Evolutionary conservation across 2,797 vertebrate genomes (phyloP).

Genomic region (Agapornis canus): DNA sequence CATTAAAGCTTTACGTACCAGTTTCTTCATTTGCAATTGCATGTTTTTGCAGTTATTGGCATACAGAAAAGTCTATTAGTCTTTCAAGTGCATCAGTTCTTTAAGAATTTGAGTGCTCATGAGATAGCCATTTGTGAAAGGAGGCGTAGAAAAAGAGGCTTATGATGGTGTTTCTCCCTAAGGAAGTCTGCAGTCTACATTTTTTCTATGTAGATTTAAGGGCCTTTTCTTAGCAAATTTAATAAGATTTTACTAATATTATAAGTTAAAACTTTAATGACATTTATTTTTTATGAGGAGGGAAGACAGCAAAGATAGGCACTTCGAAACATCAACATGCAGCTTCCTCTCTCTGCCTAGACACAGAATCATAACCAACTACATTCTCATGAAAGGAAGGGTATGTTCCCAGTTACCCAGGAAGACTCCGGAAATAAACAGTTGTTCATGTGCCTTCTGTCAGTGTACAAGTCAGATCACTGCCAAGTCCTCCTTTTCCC

Average conservation of each 20-base stretch:
- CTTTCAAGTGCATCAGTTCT: background rate
- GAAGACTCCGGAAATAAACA: slow-evolving; percentile 41
- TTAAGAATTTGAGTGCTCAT: background rate
- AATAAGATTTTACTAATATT: background rate
- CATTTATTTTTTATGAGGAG: background rate
- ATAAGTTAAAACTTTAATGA: slow-evolving; percentile 11
- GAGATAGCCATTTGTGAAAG: background rate
- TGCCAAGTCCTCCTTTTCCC: slow-evolving; percentile 53
- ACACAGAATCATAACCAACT: background rate
- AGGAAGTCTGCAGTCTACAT: background rate
- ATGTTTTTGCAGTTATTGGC: background rate
- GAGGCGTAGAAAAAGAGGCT: background rate
- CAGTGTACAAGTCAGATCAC: slow-evolving; percentile 18
- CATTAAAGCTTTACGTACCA: background rate
- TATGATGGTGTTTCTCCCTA: background rate
- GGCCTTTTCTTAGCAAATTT: background rate
- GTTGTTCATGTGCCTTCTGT: slow-evolving; percentile 50
- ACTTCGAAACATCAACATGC: background rate
- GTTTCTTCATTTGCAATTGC: background rate
- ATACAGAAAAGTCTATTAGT: background rate
- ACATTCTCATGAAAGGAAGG: background rate
- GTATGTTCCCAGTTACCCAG: background rate
- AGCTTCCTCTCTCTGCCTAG: background rate
- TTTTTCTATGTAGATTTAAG: background rate
- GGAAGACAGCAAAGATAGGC: background rate